phyloP scores from a whole-genome alignment of 2,797 vertebrate genomes.

The Rousettus madagascariensis region DNA sequence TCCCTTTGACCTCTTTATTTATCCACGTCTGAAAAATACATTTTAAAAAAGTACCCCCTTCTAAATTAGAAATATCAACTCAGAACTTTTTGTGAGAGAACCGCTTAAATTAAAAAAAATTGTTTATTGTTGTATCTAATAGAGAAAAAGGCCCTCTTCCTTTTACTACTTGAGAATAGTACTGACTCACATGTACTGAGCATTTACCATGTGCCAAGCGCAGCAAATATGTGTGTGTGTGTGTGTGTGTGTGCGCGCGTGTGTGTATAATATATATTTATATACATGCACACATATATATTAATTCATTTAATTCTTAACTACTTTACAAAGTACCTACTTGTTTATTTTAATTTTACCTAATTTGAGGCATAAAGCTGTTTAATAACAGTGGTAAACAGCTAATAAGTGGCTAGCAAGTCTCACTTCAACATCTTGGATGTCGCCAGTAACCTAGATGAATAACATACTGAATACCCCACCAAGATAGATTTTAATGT shows the following conservation, averaged over 20 bases:
- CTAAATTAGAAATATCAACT: background rate
- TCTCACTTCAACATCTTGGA: background rate
- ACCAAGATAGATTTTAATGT: background rate
- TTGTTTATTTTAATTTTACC: background rate
- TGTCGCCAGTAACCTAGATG: no score
- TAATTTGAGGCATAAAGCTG: background rate
- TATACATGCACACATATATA: background rate
- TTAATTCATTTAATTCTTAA: background rate
- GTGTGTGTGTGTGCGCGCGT: background rate
- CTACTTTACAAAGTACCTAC: background rate
- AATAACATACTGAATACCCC: background rate
- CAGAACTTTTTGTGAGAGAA: background rate
- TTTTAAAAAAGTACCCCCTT: background rate
- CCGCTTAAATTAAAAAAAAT: background rate
- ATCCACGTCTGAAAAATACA: background rate
- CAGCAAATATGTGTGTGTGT: background rate
- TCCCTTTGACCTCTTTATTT: background rate
- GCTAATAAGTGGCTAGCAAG: background rate
- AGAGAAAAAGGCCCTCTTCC: fast-evolving
- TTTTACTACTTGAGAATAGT: background rate
- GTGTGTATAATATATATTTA: background rate
- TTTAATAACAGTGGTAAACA: background rate
- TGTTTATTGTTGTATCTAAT: background rate
- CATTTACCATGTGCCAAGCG: background rate
- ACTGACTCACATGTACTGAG: background rate